Evolutionary conservation across 2,888 invertebrate species (phyloP), one percentile per base, ranked within the genome.

Genomic region (Trichogramma evanescens): DNA sequence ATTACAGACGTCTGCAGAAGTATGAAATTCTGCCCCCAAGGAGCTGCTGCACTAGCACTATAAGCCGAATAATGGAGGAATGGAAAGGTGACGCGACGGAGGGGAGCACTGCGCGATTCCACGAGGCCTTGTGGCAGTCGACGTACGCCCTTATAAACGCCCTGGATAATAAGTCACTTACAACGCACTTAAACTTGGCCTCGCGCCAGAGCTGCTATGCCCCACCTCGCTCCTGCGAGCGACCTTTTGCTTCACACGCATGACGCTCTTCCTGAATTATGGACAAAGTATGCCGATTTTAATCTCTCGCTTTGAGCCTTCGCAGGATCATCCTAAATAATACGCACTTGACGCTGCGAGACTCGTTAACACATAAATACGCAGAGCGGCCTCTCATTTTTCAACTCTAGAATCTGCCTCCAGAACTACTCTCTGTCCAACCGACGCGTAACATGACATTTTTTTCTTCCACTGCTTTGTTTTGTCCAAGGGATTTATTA

Each of bases 241-340:
- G 54, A n/a, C 74, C 70, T 71, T 69, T 66, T 74, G 72, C 73
- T 76, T 77, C 77, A 77, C 75, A 76, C 76, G 76, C 77, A 77
- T 77, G 77, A 75, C 76, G 75, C 75, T 75, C 76, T 77, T 76
- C 74, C 75, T 77, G 76, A 77, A 76, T 77, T 77, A 77, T 77
- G 76, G 76, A 76, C 74, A 76, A 77, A 76, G 77, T 77, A 72
- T 73, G 75, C 66, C 73, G 74, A 76, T 58, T 59, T 56, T 41
- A 42, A 50, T 42, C 8, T 39, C n/a, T 46, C 10, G 40, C 13
- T 43, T 9, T 6, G 49, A 6, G 51, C 51, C 40, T 26, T 26
- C 26, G 26, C 26, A 26, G 26, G 26, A 10, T 7, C 51, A 10
- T 10, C 48, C 48, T 10, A 48, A 48, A 48, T 48, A n/a, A 5